Base-by-base conservation (phyloP, 2,797 vertebrate genomes). In the Apogon hyalosoma region DNA sequence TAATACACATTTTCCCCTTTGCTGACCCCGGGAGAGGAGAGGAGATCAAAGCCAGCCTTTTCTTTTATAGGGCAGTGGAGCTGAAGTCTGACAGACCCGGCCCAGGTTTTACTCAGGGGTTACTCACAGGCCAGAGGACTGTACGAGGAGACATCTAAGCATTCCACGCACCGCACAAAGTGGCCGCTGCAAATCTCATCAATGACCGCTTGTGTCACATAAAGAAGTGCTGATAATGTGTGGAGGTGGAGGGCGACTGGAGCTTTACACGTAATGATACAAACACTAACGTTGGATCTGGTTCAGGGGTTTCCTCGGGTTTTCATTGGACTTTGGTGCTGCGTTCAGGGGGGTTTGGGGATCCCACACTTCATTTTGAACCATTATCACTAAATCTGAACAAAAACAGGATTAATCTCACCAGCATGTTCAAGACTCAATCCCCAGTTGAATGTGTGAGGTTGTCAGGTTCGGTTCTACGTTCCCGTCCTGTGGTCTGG, bases 1-100 rank as follows among this genome's bases (percentile, higher is more conserved):
- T 76, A 86, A 90, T 74, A 85, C 80, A 88, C 69, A 77, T 85
- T 79, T 90, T 83, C 75, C 79, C 88, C 70, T 82, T 77, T 77
- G 77, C 82, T 90, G 90, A 91, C 88, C 88, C 75, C 60, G 46
- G 79, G 76, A 80, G 73, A 75, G 57, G 50, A 64, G 43, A 0
- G 50, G 64, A 83, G 87, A 91, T 91, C 81, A 88, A 91, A 90
- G 78, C 45, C 77, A 55, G 63, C 66, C 65, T 79, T 69, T 58
- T 75, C 59, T 74, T 79, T 83, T 73, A 78, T 60, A 60, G 83
- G 70, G 68, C 72, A 71, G 69, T 61, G 48, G 72, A 79, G 76
- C 82, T 83, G 69, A 75, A 73, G 79, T 67, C 73, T 83, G 72
- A 77, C 70, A 75, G 79, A 81, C 68, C 46, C 39, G 73, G 61